Conservation (phyloP, 2,113 vertebrate genomes). For the Microtus richardsoni region DNA sequence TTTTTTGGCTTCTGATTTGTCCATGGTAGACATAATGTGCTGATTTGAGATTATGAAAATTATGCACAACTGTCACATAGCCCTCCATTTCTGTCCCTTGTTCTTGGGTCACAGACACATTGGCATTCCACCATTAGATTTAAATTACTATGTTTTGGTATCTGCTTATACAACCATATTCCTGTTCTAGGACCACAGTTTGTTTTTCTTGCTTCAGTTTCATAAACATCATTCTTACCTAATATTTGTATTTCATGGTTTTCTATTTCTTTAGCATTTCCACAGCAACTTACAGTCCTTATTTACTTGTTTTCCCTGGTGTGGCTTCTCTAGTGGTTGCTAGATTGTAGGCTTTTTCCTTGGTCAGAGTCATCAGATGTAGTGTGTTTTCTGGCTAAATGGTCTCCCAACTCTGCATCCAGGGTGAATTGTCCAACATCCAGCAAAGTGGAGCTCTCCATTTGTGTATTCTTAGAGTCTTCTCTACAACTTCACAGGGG, state of each 20-base stretch:
- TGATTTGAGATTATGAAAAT: not conserved
- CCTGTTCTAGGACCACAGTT: not conserved
- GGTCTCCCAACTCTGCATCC: not conserved
- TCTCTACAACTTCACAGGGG: not conserved
- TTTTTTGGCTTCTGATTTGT: not conserved
- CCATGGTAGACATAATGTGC: too few species aligned
- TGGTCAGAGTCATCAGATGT: not conserved
- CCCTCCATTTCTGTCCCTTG: not conserved
- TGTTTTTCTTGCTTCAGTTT: not conserved
- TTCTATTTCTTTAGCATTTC: not conserved
- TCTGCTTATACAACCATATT: not conserved
- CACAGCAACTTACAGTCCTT: not conserved
- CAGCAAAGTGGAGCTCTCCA: not conserved
- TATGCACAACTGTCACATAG: not conserved
- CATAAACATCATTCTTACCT: not conserved
- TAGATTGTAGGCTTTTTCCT: not conserved
- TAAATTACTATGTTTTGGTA: not conserved
- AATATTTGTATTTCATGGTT: not conserved
- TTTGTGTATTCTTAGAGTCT: fast-evolving
- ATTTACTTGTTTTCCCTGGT: not conserved
- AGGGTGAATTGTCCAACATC: not conserved
- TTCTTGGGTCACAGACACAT: not conserved
- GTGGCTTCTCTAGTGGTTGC: not conserved
- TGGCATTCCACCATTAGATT: not conserved
- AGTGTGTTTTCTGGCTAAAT: too few species aligned